Conservation (phyloP, 2,113 vertebrate species). For the Cheilinus undulatus region DNA sequence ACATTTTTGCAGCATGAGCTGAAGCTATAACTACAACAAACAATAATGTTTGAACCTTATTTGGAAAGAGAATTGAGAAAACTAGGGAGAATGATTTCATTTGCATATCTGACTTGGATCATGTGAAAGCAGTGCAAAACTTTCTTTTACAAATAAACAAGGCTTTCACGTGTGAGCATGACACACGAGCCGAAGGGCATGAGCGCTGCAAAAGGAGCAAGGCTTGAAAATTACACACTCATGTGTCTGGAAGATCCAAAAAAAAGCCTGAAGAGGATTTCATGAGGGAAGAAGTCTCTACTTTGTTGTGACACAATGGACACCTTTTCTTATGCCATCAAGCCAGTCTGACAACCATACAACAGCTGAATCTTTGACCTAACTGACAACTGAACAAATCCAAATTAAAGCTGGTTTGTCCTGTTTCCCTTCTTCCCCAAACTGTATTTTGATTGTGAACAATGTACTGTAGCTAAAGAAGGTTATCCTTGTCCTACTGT, state of each 20-base stretch:
- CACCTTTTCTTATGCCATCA: conserved; percentile 50
- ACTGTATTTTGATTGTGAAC: conserved; percentile 46
- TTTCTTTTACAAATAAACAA: conserved; percentile 49
- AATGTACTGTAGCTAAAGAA: conserved; percentile 33
- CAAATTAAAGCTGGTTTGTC: conserved; percentile 60
- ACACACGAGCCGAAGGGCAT: conserved; percentile 53
- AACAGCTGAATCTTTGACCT: conserved; percentile 48
- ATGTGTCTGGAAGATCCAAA: conserved; percentile 51
- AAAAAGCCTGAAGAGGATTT: conserved; percentile 42
- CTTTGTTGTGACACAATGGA: conserved; percentile 66
- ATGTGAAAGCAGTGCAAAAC: conserved; percentile 54
- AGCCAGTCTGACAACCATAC: conserved; percentile 60
- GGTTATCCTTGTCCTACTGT: conserved; percentile 20
- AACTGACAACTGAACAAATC: conserved; percentile 64
- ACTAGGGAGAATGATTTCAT: conserved; percentile 19
- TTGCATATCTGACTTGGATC: conserved; percentile 46
- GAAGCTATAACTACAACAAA: conserved; percentile 17
- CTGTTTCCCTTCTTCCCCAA: conserved; percentile 30
- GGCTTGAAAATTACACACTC: conserved; percentile 68
- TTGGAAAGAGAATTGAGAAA: conserved; percentile 44
- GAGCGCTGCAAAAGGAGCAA: conserved; percentile 40
- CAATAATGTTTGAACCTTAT: conserved; percentile 38
- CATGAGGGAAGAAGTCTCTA: conserved; percentile 50
- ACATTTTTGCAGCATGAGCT: conserved; percentile 43
- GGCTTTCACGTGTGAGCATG: conserved; percentile 56